phyloP scores from a whole-genome alignment of 53 echinoderm and acorn worm species.

The Antedon mediterranea region DNA sequence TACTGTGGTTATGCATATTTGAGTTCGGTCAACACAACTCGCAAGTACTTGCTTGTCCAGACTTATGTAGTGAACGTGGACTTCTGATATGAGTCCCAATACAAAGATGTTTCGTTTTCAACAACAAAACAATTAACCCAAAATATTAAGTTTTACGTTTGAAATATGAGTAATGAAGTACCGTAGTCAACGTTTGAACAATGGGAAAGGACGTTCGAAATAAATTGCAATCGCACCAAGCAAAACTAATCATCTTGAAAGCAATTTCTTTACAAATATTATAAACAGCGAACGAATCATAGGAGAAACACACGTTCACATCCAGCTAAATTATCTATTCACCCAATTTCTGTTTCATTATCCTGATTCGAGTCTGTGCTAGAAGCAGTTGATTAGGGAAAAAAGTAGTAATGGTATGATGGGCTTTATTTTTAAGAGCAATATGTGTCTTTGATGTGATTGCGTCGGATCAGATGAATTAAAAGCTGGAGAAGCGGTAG shows the following conservation, averaged over 20 bases:
- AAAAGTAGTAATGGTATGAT: background rate
- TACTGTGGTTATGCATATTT: too few relatives aligned
- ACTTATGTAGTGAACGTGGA: too few relatives aligned
- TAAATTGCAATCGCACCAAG: background rate
- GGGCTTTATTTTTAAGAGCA: background rate
- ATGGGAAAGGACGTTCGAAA: background rate
- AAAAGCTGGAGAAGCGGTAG: background rate
- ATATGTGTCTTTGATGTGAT: background rate
- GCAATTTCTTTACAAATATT: background rate
- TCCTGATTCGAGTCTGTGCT: background rate
- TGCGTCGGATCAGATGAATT: background rate
- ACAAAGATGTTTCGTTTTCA: too few relatives aligned
- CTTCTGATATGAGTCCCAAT: too few relatives aligned
- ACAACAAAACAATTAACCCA: background rate
- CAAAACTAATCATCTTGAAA: background rate
- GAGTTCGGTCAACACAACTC: too few relatives aligned
- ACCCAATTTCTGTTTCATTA: background rate
- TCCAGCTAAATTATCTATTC: background rate
- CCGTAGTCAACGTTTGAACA: background rate
- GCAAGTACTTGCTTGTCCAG: too few relatives aligned
- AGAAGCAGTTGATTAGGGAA: background rate
- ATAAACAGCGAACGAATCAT: background rate
- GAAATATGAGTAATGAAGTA: background rate
- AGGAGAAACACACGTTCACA: background rate
- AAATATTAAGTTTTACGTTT: background rate